A percentile compares a stretch with the other conserved stretches of the same genome.
These are phyloP conservation scores for Apodemus speciosus DNA, from an alignment of 2,113 vertebrate genomes.

Conservation along the genomic window DNA sequence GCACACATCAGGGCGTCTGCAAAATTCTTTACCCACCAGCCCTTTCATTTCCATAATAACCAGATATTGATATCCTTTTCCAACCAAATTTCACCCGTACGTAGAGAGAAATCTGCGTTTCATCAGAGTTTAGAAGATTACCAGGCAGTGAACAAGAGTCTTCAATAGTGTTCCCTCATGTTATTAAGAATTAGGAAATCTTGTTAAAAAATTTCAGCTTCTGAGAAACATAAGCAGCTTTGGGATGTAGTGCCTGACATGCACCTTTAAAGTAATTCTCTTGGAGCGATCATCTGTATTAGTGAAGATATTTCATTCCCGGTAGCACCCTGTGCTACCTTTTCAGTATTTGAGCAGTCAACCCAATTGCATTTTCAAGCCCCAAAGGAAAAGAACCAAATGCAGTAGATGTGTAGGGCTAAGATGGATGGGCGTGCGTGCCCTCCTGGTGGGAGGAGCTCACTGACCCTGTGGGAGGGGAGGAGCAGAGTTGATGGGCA, in stretches of 20 bases:
- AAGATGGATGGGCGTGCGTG: slow-evolving; percentile 50
- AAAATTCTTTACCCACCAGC: slow-evolving; percentile 85
- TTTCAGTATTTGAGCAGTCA: slow-evolving; percentile 76
- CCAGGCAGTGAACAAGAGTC: slow-evolving; percentile 82
- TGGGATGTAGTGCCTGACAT: slow-evolving; percentile 83
- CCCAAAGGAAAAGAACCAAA: slow-evolving; percentile 79
- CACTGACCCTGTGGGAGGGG: slow-evolving; percentile 49
- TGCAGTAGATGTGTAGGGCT: slow-evolving; percentile 83
- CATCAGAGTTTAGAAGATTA: slow-evolving; percentile 87
- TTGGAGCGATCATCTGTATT: slow-evolving; percentile 82
- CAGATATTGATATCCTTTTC: slow-evolving; percentile 81
- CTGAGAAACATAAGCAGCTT: slow-evolving; percentile 86
- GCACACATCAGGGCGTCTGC: slow-evolving; percentile 86
- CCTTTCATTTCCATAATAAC: slow-evolving; percentile 87
- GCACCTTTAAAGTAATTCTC: slow-evolving; percentile 83
- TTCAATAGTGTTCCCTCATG: slow-evolving; percentile 81
- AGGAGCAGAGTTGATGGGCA: slow-evolving; percentile 53
- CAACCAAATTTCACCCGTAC: slow-evolving; percentile 81
- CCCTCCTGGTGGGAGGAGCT: slow-evolving; percentile 37
- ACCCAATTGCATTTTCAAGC: slow-evolving; percentile 78
- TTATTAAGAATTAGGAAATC: slow-evolving; percentile 85
- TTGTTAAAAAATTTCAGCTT: slow-evolving; percentile 84
- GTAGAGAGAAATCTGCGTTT: slow-evolving; percentile 82
- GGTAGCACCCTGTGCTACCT: slow-evolving; percentile 79
- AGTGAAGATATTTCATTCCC: slow-evolving; percentile 84